Evolutionary conservation across 2,113 vertebrate genomes (phyloP), one percentile per base, ranked within the genome.

Genomic region (Sitta europaea): DNA sequence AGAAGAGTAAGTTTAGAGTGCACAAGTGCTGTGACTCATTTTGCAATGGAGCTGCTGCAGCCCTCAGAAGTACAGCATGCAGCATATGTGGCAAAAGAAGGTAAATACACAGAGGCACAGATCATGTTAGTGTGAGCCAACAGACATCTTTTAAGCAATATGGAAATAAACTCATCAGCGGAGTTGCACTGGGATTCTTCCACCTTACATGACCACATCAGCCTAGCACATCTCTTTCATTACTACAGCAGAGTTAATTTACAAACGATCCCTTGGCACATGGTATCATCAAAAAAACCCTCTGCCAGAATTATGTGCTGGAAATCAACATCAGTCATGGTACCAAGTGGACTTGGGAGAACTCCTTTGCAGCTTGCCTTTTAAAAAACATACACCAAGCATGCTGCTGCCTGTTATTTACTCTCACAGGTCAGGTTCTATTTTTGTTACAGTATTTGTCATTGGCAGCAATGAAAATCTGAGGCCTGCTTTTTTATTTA

Each of bases 351-450:
- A 74, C 55, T 33, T 42, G 43, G 65, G 92, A 90, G 82, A 83
- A 57, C 31, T 86, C 71, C 71, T 83, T 48, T 86, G 55, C 42
- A 86, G 67, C 28, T 38, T 76, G 75, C 42, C n/a, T 97, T 86
- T 88, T 71, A 83, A 95, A 94, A 95, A 38, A 88, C 75, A 59
- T 12, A 62, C 67, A 88, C 42, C 58, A 43, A 80, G 47, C 62
- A 68, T 10, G 25, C 51, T 81, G 77, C 38, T 1, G 11, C 66
- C 51, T 83, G 63, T 83, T 77, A 92, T 4, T 84, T 74, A 79
- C 48, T 54, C 47, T 86, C 87, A 18, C 40, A 70, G 68, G 71
- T 66, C 65, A 85, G 70, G 50, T 28, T 83, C 66, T 93, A 50
- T 58, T 92, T 90, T 70, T 65, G 31, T 35, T 51, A 72, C 25